phyloP scores from a whole-genome alignment of 2,797 vertebrate genomes.

The Betta splendens region DNA sequence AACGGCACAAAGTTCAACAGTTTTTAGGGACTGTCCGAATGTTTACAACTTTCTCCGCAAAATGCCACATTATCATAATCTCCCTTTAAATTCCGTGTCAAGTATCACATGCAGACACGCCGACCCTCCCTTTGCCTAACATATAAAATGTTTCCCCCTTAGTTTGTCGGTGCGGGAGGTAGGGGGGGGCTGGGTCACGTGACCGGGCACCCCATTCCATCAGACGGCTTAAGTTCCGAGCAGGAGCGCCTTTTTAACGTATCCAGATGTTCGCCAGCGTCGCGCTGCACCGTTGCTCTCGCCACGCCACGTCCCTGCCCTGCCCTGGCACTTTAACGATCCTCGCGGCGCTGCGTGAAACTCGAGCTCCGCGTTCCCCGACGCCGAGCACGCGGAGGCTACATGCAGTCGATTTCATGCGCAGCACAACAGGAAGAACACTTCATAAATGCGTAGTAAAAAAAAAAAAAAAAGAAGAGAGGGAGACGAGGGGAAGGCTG shows the following conservation, averaged over 20 bases:
- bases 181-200: slow-evolving; percentile 80
- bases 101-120: not conserved
- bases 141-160: slow-evolving; percentile 73
- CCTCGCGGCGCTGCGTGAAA: slow-evolving; percentile 26
- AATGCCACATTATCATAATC: no score
- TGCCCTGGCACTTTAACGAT: slow-evolving; percentile 50
- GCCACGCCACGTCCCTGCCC: slow-evolving; percentile 21
- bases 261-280: slow-evolving; percentile 73
- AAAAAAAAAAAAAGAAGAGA: not conserved
- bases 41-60: no score
- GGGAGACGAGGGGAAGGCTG: slow-evolving; percentile 15
- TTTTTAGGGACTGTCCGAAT: no score
- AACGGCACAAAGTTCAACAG: no score
- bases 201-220: slow-evolving; percentile 87
- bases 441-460: slow-evolving; percentile 52
- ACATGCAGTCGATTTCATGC: slow-evolving; percentile 51
- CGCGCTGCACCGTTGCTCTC: slow-evolving; percentile 63
- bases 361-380: slow-evolving; percentile 8
- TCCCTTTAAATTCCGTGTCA: no score
- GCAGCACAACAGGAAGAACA: slow-evolving; percentile 59
- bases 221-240: slow-evolving; percentile 82
- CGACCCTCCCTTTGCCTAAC: slow-evolving; percentile 36
- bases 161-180: slow-evolving; percentile 53
- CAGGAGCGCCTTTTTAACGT: slow-evolving; percentile 79
- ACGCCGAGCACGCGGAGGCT: slow-evolving; percentile 26